A percentile compares a stretch with the other conserved stretches of the same genome.
Conservation (phyloP, 2,888 invertebrate species). For the Caenorhabditis doughertyi region DNA sequence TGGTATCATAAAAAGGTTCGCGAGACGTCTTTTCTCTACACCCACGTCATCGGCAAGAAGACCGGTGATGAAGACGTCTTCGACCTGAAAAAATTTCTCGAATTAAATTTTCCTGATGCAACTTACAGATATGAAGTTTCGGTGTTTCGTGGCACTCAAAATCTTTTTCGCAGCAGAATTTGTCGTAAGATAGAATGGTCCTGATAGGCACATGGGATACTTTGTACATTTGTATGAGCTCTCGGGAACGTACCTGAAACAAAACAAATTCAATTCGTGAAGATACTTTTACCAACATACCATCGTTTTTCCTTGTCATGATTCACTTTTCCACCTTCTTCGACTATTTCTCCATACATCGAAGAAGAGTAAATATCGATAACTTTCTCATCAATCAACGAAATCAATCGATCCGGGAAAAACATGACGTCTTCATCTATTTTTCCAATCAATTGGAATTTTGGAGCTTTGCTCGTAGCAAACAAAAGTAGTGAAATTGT, state of each 20-base stretch:
- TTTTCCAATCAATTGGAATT: slow-evolving; percentile 29
- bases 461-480: not conserved
- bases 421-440: slow-evolving; percentile 40
- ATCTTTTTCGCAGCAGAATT: slow-evolving; percentile 1
- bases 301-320: not conserved
- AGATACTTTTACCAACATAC: not conserved
- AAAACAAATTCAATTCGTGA: not conserved
- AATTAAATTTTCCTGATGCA: not conserved
- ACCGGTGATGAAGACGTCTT: slow-evolving; percentile 15
- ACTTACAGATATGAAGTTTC: slow-evolving; percentile 30
- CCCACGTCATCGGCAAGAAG: slow-evolving; percentile 6
- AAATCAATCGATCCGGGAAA: slow-evolving; percentile 15
- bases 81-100: not conserved
- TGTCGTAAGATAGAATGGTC: slow-evolving; percentile 33
- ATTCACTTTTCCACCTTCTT: not conserved
- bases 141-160: slow-evolving; percentile 18
- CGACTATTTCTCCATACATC: slow-evolving; percentile 2
- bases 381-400: not conserved
- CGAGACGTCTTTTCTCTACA: not conserved
- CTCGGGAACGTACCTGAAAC: not conserved
- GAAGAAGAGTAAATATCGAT: not conserved
- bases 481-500: slow-evolving; percentile 6
- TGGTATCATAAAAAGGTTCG: not conserved
- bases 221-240: not conserved
- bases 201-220: slow-evolving; percentile 14